Evolutionary conservation across 2,888 invertebrate genomes (phyloP).

Genomic region (Caenorhabditis uteleia): DNA sequence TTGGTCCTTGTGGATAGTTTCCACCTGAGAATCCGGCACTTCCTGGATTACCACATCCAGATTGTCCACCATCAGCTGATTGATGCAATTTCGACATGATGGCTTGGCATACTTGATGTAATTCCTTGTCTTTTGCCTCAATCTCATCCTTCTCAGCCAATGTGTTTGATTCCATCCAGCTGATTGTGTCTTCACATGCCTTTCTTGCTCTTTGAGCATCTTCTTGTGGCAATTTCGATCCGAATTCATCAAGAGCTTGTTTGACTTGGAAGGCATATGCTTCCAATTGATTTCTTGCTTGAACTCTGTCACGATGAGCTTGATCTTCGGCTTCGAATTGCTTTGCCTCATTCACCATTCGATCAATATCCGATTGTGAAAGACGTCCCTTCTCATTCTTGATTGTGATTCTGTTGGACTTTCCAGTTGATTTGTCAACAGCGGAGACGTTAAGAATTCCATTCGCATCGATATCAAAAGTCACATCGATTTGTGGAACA

Average conservation of each 20-base stretch:
- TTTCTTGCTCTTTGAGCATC: conserved; percentile 84
- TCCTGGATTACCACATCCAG: conserved; percentile 1
- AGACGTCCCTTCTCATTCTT: conserved; percentile 79
- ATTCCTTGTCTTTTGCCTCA: conserved; percentile 56
- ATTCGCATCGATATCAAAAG: conserved; percentile 71
- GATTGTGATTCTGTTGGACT: conserved; percentile 61
- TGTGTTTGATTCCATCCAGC: conserved; percentile 76
- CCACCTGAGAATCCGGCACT: conserved; percentile 1
- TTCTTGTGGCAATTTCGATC: conserved; percentile 84
- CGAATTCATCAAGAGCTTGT: conserved; percentile 71
- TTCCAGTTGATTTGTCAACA: conserved; percentile 66
- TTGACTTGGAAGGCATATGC: conserved; percentile 76
- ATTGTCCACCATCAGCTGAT: neutral
- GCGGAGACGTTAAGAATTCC: conserved; percentile 68
- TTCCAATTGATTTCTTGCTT: conserved; percentile 84
- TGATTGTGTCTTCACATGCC: conserved; percentile 87
- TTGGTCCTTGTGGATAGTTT: conserved; percentile 6
- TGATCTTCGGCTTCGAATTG: conserved; percentile 80
- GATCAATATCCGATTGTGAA: conserved; percentile 88
- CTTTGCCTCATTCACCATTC: conserved; percentile 86
- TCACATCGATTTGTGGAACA: conserved; percentile 74
- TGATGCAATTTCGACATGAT: conserved; percentile 60
- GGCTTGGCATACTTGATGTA: conserved; percentile 48
- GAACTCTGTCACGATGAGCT: conserved; percentile 74
- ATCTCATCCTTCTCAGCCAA: conserved; percentile 77